Evolutionary conservation across 1,140 invertebrate species (phyloP).

Genomic region (Papilio aristodemus): DNA sequence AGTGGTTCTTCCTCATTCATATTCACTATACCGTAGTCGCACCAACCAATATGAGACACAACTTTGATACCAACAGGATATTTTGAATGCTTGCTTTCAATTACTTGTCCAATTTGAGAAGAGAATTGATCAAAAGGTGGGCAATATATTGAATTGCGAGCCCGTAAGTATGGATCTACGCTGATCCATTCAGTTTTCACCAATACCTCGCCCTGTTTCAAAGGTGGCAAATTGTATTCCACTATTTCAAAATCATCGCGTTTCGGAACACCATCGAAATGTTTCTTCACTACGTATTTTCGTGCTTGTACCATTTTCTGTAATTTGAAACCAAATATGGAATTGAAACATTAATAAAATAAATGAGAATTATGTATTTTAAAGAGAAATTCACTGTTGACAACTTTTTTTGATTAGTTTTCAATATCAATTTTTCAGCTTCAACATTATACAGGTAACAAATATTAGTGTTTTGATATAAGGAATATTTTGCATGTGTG

Average conservation of each 20-base stretch:
- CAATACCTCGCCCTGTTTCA: conserved; percentile 66
- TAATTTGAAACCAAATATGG: background rate
- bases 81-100: conserved; percentile 51
- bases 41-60: conserved; percentile 82
- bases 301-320: conserved; percentile 49
- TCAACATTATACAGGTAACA: too few species aligned
- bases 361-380: background rate
- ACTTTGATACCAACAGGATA: conserved; percentile 81
- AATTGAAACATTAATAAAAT: background rate
- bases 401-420: too few species aligned
- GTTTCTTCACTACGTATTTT: conserved; percentile 62
- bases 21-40: conserved; percentile 69
- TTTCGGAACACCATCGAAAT: conserved; percentile 68
- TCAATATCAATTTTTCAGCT: too few species aligned
- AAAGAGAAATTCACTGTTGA: too few species aligned
- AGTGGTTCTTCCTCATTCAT: conserved; percentile 4
- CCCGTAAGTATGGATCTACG: conserved; percentile 79
- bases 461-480: too few species aligned
- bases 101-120: conserved; percentile 62
- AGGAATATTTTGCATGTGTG: too few species aligned
- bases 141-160: conserved; percentile 37
- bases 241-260: conserved; percentile 65
- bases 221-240: conserved; percentile 57
- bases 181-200: conserved; percentile 75
- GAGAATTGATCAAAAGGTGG: conserved; percentile 62